These are phyloP conservation scores for Alligator sinensis DNA, from an alignment of 2,113 vertebrate species.

Conservation along the genomic window DNA sequence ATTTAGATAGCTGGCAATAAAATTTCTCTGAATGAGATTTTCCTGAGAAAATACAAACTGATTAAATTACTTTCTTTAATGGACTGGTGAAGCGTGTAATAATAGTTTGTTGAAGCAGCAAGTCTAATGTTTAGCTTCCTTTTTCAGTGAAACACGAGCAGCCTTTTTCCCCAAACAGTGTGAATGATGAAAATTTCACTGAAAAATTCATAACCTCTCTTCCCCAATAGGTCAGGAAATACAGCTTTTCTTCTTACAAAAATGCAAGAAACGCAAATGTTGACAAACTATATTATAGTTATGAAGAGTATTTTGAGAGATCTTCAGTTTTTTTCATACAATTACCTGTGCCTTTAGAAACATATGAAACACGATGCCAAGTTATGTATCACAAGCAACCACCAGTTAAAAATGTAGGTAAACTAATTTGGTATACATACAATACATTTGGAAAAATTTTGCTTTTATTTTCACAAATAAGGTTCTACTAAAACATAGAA, in stretches of 20 bases:
- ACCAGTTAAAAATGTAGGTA: not conserved
- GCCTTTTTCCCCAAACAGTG: constrained; percentile 10
- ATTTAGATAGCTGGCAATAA: constrained; percentile 87
- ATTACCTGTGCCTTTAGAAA: not conserved
- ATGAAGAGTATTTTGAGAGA: not conserved
- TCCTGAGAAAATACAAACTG: constrained; percentile 83
- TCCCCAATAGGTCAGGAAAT: fast-evolving
- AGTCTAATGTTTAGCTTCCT: constrained; percentile 42
- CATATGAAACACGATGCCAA: not conserved
- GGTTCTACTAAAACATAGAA: not conserved
- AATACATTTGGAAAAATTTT: not conserved
- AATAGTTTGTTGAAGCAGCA: constrained; percentile 77
- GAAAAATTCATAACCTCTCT: not conserved
- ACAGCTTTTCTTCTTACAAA: not conserved
- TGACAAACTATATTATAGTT: not conserved
- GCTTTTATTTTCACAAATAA: not conserved
- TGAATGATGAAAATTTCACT: constrained; percentile 10
- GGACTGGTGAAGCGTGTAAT: constrained; percentile 85
- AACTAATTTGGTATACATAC: not conserved
- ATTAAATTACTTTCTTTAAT: constrained; percentile 92
- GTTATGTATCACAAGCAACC: not conserved
- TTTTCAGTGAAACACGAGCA: constrained; percentile 36
- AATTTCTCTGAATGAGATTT: constrained; percentile 89
- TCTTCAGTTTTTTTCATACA: not conserved
- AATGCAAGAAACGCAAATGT: not conserved